Base-by-base conservation (phyloP, 2,888 invertebrate genomes). In the Epirrhoe alternata region DNA sequence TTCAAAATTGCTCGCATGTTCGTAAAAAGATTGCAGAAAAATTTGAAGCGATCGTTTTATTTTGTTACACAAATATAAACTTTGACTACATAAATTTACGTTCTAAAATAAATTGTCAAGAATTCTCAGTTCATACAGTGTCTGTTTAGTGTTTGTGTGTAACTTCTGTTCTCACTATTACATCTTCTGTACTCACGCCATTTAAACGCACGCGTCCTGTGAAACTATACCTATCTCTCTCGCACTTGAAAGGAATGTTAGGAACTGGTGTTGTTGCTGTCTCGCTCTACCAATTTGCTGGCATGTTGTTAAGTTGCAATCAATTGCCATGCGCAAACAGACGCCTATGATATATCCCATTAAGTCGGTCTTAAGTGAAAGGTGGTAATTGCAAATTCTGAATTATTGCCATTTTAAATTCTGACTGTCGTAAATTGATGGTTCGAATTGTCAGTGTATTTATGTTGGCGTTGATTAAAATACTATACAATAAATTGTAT, bases 271-370 rank as follows among this genome's bases (percentile, higher is more conserved):
- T 47, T 75, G 1, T 64, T 75, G 73, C 76, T 64, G 68, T 89
- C 89, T 74, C 82, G 73, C 45, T 71, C 83, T 81, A 85, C 88
- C 92, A 92, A 92, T 92, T 90, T 91, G 90, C 90, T 86, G 88
- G 89, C 86, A 87, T 87, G 91, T 90, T 90, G 92, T 92, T 92
- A 92, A 90, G 89, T 89, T 89, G 93, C 93, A 93, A 93, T 94
- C 93, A 93, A 94, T 94, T 93, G 93, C 85, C 92, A 89, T 90
- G 93, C 91, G 92, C 93, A 93, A 93, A 93, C 93, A 93, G 90
- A 93, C 92, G 90, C 90, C 91, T 93, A 93, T 93, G 93, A 93
- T 93, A 93, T 92, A 93, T 93, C 93, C 93, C 92, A 93, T 93
- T 93, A 93, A 90, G 87, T 86, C 74, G 82, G 72, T 72, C 73